Conservation (phyloP, 2,888 invertebrate species). For the Onchidella celtica region DNA sequence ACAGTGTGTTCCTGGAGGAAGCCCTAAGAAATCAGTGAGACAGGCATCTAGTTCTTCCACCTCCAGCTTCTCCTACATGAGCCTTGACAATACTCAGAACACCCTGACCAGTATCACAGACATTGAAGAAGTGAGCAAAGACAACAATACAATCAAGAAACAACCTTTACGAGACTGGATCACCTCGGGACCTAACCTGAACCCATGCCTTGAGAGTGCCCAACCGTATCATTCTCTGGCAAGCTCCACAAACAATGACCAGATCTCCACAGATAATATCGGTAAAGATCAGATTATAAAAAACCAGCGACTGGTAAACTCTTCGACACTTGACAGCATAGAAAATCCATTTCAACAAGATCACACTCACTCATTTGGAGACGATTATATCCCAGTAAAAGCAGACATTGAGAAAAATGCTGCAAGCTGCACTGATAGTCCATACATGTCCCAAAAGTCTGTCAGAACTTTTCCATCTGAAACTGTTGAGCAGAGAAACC, state of each 20-base stretch:
- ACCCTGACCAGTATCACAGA: slow-evolving; percentile 17
- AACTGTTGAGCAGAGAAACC: background rate
- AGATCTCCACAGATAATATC: slow-evolving; percentile 27
- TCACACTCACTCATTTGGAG: too few species aligned
- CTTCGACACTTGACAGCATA: background rate
- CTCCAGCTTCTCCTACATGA: slow-evolving; percentile 4
- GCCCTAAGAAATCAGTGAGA: background rate
- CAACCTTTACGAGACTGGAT: background rate
- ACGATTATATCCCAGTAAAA: too few species aligned
- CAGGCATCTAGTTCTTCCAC: slow-evolving; percentile 8
- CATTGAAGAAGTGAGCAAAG: slow-evolving; percentile 18
- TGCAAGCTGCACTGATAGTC: too few species aligned
- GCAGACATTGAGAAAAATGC: too few species aligned
- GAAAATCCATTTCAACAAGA: background rate
- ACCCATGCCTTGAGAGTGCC: background rate
- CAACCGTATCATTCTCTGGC: background rate
- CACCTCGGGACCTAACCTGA: background rate
- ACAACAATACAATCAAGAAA: background rate
- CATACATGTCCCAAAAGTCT: too few species aligned
- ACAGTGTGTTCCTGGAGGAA: background rate
- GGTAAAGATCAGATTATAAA: background rate
- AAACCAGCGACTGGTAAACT: background rate
- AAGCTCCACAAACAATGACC: background rate
- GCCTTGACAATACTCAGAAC: slow-evolving; percentile 26
- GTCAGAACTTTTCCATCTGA: too few species aligned